phyloP scores from a whole-genome alignment of 1,140 invertebrate species.

The Steinernema feltiae region DNA sequence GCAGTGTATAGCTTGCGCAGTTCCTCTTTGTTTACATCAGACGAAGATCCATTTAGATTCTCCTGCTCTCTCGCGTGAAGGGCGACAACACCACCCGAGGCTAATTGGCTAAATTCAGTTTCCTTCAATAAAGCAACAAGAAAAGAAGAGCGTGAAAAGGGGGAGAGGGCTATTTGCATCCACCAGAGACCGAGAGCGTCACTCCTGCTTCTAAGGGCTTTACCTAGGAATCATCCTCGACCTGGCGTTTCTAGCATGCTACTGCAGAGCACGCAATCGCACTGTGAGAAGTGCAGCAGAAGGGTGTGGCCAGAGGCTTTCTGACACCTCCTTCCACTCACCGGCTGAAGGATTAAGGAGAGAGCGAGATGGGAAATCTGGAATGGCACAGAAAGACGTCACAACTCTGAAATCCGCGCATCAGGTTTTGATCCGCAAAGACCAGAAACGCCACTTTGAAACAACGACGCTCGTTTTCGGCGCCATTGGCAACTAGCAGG shows the following conservation, averaged over 20 bases:
- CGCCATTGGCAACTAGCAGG: too few relatives aligned
- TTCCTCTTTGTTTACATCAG: constrained; percentile 4
- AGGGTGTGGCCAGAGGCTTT: not conserved
- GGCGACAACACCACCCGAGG: constrained; percentile 12
- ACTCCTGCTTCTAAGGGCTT: too few relatives aligned
- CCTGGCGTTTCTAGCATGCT: not conserved
- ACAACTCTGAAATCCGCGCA: not conserved
- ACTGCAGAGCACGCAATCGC: not conserved
- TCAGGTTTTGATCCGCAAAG: not conserved
- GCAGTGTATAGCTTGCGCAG: constrained; percentile 15
- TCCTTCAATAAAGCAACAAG: not conserved
- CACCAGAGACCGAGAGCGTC: too few relatives aligned
- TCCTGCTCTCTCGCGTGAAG: not conserved
- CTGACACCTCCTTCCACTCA: not conserved
- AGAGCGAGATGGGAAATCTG: not conserved
- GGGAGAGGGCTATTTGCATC: not conserved
- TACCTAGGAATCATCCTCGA: constrained; percentile 13
- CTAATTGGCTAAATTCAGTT: constrained; percentile 11
- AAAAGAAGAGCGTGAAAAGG: not conserved
- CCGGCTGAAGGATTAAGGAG: not conserved
- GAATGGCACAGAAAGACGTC: not conserved
- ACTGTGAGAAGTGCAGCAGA: not conserved
- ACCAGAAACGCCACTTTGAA: too few relatives aligned
- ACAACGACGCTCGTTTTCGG: too few relatives aligned
- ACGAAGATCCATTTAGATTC: not conserved